Conservation (phyloP, 2,888 invertebrate species). For the Germaria angustata region DNA sequence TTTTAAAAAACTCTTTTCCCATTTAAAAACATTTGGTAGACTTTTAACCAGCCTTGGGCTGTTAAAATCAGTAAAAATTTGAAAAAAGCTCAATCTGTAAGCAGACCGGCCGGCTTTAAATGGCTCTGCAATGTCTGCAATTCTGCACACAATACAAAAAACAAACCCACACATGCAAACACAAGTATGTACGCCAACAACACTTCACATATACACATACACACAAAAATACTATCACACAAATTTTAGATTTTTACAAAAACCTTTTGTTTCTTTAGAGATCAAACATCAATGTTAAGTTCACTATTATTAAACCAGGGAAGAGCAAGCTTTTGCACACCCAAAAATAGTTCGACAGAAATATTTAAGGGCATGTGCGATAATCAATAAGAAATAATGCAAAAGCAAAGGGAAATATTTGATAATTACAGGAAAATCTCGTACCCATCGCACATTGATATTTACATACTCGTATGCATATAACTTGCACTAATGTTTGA, state of each 20-base stretch:
- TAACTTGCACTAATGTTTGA: too few relatives aligned
- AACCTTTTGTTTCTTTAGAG: constrained; percentile 34
- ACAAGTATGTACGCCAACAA: background rate
- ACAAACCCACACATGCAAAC: background rate
- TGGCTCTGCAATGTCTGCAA: constrained; percentile 66
- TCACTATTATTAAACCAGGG: constrained; percentile 34
- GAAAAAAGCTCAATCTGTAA: constrained; percentile 39
- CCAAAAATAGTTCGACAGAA: background rate
- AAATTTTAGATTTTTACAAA: background rate
- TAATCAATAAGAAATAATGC: too few relatives aligned
- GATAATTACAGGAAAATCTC: too few relatives aligned
- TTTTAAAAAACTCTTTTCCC: constrained; percentile 6
- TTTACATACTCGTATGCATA: too few relatives aligned
- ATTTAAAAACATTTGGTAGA: constrained; percentile 35
- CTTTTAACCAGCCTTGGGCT: constrained; percentile 38
- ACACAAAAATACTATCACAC: background rate
- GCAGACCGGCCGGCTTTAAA: constrained; percentile 56
- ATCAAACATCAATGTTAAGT: constrained; percentile 55
- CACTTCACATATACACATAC: background rate
- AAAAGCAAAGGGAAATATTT: too few relatives aligned
- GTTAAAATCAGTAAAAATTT: background rate
- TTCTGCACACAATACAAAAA: constrained; percentile 53
- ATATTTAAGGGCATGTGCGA: too few relatives aligned
- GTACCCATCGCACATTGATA: too few relatives aligned
- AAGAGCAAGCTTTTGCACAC: constrained; percentile 5